A percentile compares a stretch with the other conserved stretches of the same genome.
These are phyloP conservation scores for Echiichthys vipera DNA, from an alignment of 2,797 vertebrate species.

Conservation along the genomic window DNA sequence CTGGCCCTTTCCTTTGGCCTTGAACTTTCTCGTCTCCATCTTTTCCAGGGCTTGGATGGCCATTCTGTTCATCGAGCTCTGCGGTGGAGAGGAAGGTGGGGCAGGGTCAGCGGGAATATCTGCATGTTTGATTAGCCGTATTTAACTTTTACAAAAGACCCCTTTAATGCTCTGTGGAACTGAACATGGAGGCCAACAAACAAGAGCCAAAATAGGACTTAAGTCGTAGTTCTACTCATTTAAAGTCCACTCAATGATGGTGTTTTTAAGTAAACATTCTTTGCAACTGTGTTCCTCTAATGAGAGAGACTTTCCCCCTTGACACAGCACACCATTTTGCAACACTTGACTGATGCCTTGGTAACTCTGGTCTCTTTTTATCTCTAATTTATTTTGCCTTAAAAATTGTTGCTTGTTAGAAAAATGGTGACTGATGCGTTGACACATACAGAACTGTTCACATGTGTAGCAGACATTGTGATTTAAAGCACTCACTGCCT, in stretches of 20 bases:
- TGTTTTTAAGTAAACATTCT: background rate
- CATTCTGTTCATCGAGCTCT: constrained; percentile 99
- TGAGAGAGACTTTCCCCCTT: background rate
- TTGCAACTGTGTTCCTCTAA: background rate
- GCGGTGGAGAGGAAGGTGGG: background rate
- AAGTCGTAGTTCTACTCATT: too few species aligned
- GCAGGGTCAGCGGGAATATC: background rate
- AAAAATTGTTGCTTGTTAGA: constrained; percentile 25
- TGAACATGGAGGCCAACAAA: background rate
- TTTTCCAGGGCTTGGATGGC: constrained; percentile 97
- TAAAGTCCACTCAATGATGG: background rate
- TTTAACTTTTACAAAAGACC: background rate
- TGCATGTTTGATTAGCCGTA: background rate
- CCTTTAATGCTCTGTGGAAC: background rate
- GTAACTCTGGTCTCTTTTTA: constrained; percentile 15
- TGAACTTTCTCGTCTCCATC: constrained; percentile 99
- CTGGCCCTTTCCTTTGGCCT: constrained; percentile 92
- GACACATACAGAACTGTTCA: constrained; percentile 11
- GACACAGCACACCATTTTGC: constrained; percentile 17
- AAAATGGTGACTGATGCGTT: constrained; percentile 3
- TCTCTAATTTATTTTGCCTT: constrained; percentile 21
- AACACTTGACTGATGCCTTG: constrained; percentile 18
- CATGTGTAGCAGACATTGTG: background rate
- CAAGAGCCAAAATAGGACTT: background rate
- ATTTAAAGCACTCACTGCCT: constrained; percentile 21